These are phyloP conservation scores for Sebastes cheni DNA, from an alignment of 2,797 vertebrate genomes.

Conservation along the genomic window DNA sequence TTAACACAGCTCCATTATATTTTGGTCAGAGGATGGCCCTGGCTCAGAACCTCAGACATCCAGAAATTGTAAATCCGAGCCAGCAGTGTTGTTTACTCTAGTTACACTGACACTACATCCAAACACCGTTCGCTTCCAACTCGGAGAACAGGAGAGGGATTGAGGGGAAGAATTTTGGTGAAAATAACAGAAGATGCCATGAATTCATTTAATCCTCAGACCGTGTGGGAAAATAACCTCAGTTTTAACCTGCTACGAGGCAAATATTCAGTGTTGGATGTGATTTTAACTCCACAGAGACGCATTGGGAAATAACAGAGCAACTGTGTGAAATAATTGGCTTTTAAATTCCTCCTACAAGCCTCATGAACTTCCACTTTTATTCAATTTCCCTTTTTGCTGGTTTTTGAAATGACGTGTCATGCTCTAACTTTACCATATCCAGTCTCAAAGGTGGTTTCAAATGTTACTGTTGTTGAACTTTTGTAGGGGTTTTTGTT, in stretches of 20 bases:
- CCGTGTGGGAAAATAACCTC: background rate
- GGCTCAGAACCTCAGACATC: constrained; percentile 66
- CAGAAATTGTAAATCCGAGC: constrained; percentile 50
- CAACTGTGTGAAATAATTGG: no score
- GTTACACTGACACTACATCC: constrained; percentile 37
- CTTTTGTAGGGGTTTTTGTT: constrained; percentile 35
- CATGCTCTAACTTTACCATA: no score
- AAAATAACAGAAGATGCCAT: constrained; percentile 30
- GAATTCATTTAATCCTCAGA: constrained; percentile 25
- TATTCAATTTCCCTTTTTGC: no score
- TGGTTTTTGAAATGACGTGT: no score
- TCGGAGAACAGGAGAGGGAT: constrained; percentile 42
- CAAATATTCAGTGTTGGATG: background rate
- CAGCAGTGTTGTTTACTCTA: constrained; percentile 61
- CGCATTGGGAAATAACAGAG: constrained; percentile 25
- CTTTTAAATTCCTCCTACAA: no score
- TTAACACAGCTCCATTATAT: constrained; percentile 55
- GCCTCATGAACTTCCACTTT: no score
- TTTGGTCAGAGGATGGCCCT: constrained; percentile 44
- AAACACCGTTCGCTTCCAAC: constrained; percentile 35
- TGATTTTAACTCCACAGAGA: constrained; percentile 20
- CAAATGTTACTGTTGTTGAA: no score
- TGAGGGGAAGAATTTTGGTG: constrained; percentile 26
- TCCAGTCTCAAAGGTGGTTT: no score
- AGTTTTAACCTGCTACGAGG: constrained; percentile 13